Conservation (phyloP, 2,113 vertebrate genomes). For the Salvelinus fontinalis region DNA sequence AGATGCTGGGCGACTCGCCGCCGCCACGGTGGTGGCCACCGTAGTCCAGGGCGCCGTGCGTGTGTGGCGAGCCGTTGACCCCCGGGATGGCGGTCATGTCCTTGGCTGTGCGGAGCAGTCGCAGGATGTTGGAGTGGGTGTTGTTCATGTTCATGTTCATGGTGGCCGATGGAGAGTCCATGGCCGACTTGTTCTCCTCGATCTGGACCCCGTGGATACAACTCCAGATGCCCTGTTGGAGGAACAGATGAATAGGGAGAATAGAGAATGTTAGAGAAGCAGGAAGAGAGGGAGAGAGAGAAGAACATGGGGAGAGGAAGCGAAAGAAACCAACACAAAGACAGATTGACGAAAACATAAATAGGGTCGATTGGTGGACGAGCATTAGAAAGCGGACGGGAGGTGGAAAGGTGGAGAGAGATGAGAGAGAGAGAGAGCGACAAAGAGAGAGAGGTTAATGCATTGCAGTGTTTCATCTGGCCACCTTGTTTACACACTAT, state of each 20-base stretch:
- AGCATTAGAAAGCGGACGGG: background rate
- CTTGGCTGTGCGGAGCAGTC: conserved; percentile 95
- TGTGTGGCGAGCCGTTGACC: conserved; percentile 95
- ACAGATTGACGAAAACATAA: background rate
- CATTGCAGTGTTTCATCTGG: conserved; percentile 43
- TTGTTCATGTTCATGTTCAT: conserved; percentile 99
- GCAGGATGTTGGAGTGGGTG: conserved; percentile 98
- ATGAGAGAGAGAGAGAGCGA: background rate
- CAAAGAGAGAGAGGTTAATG: conserved; percentile 53
- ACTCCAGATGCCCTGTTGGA: conserved; percentile 93
- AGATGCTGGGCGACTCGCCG: conserved; percentile 88
- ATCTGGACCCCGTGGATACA: conserved; percentile 98
- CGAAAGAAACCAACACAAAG: conserved; percentile 22
- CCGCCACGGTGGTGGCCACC: conserved; percentile 90
- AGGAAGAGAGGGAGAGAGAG: conserved; percentile 29
- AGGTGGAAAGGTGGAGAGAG: conserved; percentile 18
- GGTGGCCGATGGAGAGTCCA: conserved; percentile 93
- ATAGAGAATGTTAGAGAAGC: conserved; percentile 28
- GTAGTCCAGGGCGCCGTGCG: conserved; percentile 86
- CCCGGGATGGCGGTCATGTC: conserved; percentile 98
- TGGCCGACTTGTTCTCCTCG: conserved; percentile 91
- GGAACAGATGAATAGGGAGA: conserved; percentile 36
- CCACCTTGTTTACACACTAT: conserved; percentile 62
- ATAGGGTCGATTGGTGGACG: background rate
- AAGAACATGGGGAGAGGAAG: background rate